These are phyloP conservation scores for Chlorops oryzae DNA, from an alignment of 1,140 invertebrate genomes.

Conservation along the genomic window DNA sequence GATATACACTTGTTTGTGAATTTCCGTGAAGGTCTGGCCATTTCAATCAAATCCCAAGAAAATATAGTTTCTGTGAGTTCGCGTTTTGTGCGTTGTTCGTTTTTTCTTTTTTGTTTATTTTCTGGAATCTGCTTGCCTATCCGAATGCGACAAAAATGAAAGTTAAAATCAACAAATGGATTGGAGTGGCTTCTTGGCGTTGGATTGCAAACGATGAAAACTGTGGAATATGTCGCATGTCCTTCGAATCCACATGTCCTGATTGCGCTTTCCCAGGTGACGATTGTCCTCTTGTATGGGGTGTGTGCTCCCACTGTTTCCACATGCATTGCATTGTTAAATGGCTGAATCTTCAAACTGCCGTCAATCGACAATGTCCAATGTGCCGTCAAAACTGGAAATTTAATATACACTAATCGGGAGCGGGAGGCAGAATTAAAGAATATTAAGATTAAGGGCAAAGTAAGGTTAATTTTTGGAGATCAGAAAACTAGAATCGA, in stretches of 20 bases:
- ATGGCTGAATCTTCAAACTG: slow-evolving; percentile 97
- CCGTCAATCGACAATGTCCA: slow-evolving; percentile 90
- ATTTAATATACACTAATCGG: slow-evolving; percentile 69
- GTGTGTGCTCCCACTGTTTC: slow-evolving; percentile 97
- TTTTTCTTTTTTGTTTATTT: too few relatives aligned
- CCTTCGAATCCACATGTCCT: slow-evolving; percentile 96
- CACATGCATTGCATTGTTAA: slow-evolving; percentile 99
- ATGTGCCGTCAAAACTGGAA: slow-evolving; percentile 99
- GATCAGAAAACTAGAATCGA: slow-evolving; percentile 1
- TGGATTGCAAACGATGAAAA: slow-evolving; percentile 99
- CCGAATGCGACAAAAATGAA: slow-evolving; percentile 45
- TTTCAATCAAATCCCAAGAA: too few relatives aligned
- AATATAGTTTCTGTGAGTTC: too few relatives aligned
- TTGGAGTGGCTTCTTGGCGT: slow-evolving; percentile 92
- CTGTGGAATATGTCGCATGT: slow-evolving; percentile 98
- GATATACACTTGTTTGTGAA: too few relatives aligned
- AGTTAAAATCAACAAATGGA: slow-evolving; percentile 61
- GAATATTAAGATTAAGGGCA: too few relatives aligned
- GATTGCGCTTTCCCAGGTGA: slow-evolving; percentile 98
- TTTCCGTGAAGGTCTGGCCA: too few relatives aligned
- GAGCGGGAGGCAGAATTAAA: too few relatives aligned
- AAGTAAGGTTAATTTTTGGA: too few relatives aligned
- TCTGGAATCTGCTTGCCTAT: not conserved
- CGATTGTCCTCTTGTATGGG: slow-evolving; percentile 98
- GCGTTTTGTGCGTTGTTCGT: too few relatives aligned